Evolutionary conservation across 2,113 vertebrate species (phyloP).

Genomic region (Myotis davidii): DNA sequence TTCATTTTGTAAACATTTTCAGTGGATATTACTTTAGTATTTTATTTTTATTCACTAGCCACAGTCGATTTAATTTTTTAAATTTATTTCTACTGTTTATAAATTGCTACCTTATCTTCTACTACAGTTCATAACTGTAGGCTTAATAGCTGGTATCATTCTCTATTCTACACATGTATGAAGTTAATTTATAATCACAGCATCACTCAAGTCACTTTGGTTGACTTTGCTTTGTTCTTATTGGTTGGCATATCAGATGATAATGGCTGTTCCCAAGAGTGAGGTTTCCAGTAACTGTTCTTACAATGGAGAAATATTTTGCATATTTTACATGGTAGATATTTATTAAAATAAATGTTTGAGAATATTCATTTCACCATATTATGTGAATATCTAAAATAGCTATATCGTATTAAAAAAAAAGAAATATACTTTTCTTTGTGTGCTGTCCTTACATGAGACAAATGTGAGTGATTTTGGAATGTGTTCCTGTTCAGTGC

Average conservation of each 20-base stretch:
- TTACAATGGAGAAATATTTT: not conserved
- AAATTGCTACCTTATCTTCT: not conserved
- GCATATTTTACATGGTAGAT: not conserved
- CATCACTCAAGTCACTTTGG: not conserved
- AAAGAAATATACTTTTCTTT: not conserved
- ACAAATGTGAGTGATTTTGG: not conserved
- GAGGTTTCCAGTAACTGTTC: not conserved
- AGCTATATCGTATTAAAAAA: not conserved
- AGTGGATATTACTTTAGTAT: not conserved
- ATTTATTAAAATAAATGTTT: not conserved
- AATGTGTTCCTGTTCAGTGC: not conserved
- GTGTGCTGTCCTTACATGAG: not conserved
- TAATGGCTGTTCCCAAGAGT: not conserved
- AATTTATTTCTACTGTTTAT: slow-evolving; percentile 3
- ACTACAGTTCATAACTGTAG: not conserved
- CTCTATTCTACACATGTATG: not conserved
- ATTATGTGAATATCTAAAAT: not conserved
- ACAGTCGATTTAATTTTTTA: not conserved
- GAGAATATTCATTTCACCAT: not conserved
- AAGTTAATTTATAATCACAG: not conserved
- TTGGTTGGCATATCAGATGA: not conserved
- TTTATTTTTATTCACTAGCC: not conserved
- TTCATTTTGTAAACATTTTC: not conserved
- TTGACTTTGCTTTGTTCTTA: not conserved
- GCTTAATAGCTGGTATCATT: not conserved